Evolutionary conservation across 2,888 invertebrate genomes (phyloP), one percentile per base, ranked within the genome.

Genomic region (Troides helena): DNA sequence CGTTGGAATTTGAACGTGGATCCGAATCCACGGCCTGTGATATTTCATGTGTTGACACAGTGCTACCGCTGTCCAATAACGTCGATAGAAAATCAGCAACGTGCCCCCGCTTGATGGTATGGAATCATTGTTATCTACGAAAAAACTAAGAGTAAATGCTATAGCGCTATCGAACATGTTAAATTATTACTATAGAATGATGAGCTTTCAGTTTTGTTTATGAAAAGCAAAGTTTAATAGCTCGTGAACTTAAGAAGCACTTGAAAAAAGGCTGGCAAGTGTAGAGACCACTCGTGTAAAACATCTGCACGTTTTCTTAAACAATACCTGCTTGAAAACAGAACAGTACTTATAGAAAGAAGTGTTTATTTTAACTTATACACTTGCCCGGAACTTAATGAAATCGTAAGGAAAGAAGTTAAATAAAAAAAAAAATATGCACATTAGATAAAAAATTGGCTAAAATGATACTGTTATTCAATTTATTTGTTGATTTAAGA

Each of bases 301-400:
- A 21, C 53, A 25, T 67, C 30, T 57, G 43, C 43, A 56, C 43
- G 30, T 60, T 50, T 56, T 62, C 43, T 21, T 10, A 39, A 10
- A 67, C 67, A 57, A 67, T 57, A 62, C 39, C 67, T 4, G 53
- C 62, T 62, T 62, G 50, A 61, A 21, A 39, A 17, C 39, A 39
- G 39, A 50, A 39, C 5, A 23, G 7, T 14, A 36, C 23, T 60
- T n/a, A 25, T 53, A 62, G 61, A 30, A 21, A 50, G 6, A 36
- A 53, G 39, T 56, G 67, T 61, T 56, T 61, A 53, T 53, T 61
- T 67, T 61, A 25, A 30, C 46, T 59, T 59, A 25, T 59, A 21
- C 30, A n/a, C 65, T 57, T 21, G n/a, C 21, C 57, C 5, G 6
- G 17, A 17, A 50, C 17, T 4, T 50, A 5, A 14, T 17, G 17